phyloP scores from a whole-genome alignment of 2,888 invertebrate species.

The Drosophila barbarae region DNA sequence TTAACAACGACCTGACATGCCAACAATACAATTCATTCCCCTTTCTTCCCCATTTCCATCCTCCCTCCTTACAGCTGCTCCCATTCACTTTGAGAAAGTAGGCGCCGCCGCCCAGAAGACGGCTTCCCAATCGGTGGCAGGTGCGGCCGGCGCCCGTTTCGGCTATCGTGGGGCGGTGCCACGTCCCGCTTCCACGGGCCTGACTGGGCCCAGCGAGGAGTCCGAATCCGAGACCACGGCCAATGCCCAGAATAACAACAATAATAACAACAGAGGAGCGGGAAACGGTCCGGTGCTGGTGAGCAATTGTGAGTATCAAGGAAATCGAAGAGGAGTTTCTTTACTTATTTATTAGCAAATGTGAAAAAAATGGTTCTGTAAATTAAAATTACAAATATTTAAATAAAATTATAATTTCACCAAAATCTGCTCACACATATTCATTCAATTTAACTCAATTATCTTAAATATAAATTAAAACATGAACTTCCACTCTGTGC shows the following conservation, averaged over 20 bases:
- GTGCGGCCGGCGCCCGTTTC: conserved; percentile 83
- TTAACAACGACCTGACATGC: conserved; percentile 41
- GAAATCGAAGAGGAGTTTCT: conserved; percentile 2
- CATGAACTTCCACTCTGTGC: conserved; percentile 5
- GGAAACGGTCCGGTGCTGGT: conserved; percentile 49
- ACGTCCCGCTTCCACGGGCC: conserved; percentile 81
- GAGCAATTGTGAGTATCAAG: conserved; percentile 73
- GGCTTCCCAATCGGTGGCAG: conserved; percentile 8
- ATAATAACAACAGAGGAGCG: conserved; percentile 21
- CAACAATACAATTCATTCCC: conserved; percentile 23
- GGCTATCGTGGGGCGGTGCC: conserved; percentile 85
- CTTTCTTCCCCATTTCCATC: no score
- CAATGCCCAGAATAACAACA: conserved; percentile 64
- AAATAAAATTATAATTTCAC: no score
- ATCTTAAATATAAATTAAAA: neutral
- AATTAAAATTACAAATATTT: neutral
- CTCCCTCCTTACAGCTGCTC: conserved; percentile 29
- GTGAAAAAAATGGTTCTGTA: neutral
- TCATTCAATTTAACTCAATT: neutral
- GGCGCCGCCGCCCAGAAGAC: conserved; percentile 68
- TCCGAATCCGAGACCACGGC: conserved; percentile 42
- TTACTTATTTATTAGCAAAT: neutral
- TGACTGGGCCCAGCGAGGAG: conserved; percentile 81
- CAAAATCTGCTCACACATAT: neutral
- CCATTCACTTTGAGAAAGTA: conserved; percentile 77